A percentile compares a stretch with the other conserved stretches of the same genome.
Evolutionary conservation across 1,140 invertebrate genomes (phyloP).

Genomic region (Apis cerana): DNA sequence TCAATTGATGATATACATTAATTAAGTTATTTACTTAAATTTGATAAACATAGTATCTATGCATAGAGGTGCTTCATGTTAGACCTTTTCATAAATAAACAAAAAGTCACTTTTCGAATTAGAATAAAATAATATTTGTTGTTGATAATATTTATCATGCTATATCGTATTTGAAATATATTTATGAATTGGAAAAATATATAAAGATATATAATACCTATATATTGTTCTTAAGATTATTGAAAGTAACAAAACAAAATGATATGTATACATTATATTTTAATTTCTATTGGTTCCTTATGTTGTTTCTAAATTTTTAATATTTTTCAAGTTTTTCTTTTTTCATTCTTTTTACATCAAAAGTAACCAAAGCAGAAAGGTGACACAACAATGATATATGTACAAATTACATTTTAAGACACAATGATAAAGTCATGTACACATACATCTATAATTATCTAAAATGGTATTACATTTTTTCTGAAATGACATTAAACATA

Average conservation of each 20-base stretch:
- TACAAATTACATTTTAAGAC: slow-evolving; percentile 77
- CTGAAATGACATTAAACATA: slow-evolving; percentile 64
- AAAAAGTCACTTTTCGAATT: neutral
- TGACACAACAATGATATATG: slow-evolving; percentile 76
- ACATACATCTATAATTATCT: slow-evolving; percentile 69
- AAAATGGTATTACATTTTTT: slow-evolving; percentile 67
- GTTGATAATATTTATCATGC: slow-evolving; percentile 46
- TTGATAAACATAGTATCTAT: slow-evolving; percentile 53
- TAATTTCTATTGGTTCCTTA: slow-evolving; percentile 58
- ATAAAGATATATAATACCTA: neutral
- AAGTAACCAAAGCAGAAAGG: slow-evolving; percentile 77
- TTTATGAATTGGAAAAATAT: neutral
- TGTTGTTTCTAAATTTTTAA: slow-evolving; percentile 57
- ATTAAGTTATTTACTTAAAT: slow-evolving; percentile 67
- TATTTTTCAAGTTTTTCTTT: slow-evolving; percentile 13
- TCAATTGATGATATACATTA: slow-evolving; percentile 87
- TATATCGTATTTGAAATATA: neutral
- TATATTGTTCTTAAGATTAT: neutral
- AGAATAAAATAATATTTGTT: slow-evolving; percentile 11
- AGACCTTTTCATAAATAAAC: neutral
- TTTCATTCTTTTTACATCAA: slow-evolving; percentile 70
- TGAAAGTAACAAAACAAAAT: slow-evolving; percentile 41
- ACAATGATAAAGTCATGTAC: slow-evolving; percentile 72
- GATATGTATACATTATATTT: slow-evolving; percentile 55
- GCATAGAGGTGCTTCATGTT: slow-evolving; percentile 32